Percentiles rank a stretch among this genome's conserved stretches.
phyloP scores from a whole-genome alignment of 2,888 invertebrate genomes.

The Calameuta filiformis region DNA sequence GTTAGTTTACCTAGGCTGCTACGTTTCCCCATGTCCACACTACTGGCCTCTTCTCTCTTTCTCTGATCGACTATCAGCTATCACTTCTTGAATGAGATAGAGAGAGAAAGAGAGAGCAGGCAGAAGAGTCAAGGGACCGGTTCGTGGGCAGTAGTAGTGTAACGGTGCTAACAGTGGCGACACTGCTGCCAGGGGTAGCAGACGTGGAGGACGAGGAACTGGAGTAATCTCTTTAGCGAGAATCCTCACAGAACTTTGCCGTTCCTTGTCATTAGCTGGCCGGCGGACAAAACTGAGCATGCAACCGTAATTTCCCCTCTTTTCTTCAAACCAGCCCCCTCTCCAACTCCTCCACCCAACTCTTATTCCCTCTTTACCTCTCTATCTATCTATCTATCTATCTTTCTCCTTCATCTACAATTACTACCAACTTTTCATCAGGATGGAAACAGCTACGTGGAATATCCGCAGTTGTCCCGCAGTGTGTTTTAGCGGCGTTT shows the following conservation, averaged over 20 bases:
- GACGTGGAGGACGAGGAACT: neutral
- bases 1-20: neutral
- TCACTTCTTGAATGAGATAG: neutral
- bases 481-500: neutral
- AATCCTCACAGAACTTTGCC: constrained; percentile 4
- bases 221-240: constrained; percentile 8
- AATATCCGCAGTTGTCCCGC: neutral
- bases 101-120: neutral
- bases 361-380: neutral
- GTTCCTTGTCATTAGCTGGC: neutral
- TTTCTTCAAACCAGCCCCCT: neutral
- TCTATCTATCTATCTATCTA: too few species aligned
- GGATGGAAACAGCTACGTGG: neutral
- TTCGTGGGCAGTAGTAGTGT: neutral
- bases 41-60: neutral
- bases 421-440: neutral
- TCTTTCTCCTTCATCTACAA: neutral
- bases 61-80: neutral
- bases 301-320: neutral
- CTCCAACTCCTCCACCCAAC: neutral
- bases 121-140: neutral
- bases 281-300: neutral
- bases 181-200: neutral
- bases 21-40: neutral
- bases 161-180: neutral